Base-by-base conservation (phyloP, 2,113 vertebrate genomes). In the Gavia stellata region DNA sequence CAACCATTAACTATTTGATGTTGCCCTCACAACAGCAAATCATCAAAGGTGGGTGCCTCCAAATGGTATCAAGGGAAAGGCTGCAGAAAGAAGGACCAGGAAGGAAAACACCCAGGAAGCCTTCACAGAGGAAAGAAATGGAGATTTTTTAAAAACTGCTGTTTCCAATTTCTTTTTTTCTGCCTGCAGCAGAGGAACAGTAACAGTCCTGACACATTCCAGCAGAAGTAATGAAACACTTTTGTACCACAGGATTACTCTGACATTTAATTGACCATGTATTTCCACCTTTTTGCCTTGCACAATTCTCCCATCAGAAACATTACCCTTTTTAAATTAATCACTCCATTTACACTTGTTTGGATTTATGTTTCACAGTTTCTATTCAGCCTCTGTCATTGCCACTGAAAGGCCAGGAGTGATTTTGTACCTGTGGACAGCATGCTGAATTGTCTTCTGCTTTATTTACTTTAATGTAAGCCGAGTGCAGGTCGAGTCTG, bases 271-370 rank as follows among this genome's bases (percentile, higher is more conserved):
- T 24, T 94, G 81, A 89, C 70, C 33, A 9, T 9, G 2, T 65
- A 61, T 92, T 88, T 94, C 73, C 88, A 91, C 59, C 80, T 79
- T 74, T 67, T 63, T 79, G 47, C 78, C 81, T 91, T 56, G 52
- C 49, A 33, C 4, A 12, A 62, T 90, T 92, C 66, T 53, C 83
- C 47, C 62, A 42, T 29, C 62, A 68, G 65, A 93, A 87, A 81
- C 38, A 15, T 49, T 52, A 79, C 38, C 29, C 49, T 74, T 88
- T 86, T 71, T 1, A 55, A 88, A 86, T 81, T 80, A 89, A 86
- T 78, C 66, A n/a, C 67, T 79, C 34, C 58, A 65, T 89, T 95
- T 88, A 92, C 45, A 67, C 91, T 81, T 92, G 67, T 90, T 89
- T 72, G 66, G 61, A 74, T 61, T 94, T 84, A 21, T 70, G 44